phyloP scores from a whole-genome alignment of 2,888 invertebrate species.

The Parascotia fuliginaria region DNA sequence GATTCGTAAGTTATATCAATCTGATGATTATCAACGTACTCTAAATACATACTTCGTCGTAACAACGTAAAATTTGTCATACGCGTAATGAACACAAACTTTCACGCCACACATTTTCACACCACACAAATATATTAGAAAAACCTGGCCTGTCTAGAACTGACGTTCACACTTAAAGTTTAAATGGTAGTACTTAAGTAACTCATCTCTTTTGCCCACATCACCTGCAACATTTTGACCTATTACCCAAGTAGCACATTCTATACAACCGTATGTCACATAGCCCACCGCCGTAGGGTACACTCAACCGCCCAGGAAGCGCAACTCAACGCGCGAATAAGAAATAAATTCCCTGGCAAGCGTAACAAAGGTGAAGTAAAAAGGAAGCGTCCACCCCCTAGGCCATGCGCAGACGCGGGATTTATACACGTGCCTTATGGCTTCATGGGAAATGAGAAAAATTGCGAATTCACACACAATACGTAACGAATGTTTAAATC shows the following conservation, averaged over 20 bases:
- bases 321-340: conserved; percentile 82
- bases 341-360: conserved; percentile 83
- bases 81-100: no score
- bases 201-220: neutral
- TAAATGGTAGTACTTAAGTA: no score
- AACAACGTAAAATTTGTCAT: no score
- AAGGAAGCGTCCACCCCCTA: conserved; percentile 74
- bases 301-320: conserved; percentile 83
- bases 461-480: conserved; percentile 30
- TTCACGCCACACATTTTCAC: no score
- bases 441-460: conserved; percentile 62
- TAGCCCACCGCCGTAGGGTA: conserved; percentile 64
- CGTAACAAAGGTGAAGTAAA: conserved; percentile 85
- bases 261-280: conserved; percentile 32
- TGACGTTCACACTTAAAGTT: no score
- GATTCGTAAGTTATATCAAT: no score
- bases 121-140: no score
- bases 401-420: conserved; percentile 63
- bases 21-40: no score
- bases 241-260: neutral
- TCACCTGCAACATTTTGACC: neutral
- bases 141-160: no score
- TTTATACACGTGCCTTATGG: conserved; percentile 73
- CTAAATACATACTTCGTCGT: no score
- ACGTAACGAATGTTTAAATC: conserved; percentile 43